These are phyloP conservation scores for Lamprotornis superbus DNA, from an alignment of 2,113 vertebrate genomes.

Conservation along the genomic window DNA sequence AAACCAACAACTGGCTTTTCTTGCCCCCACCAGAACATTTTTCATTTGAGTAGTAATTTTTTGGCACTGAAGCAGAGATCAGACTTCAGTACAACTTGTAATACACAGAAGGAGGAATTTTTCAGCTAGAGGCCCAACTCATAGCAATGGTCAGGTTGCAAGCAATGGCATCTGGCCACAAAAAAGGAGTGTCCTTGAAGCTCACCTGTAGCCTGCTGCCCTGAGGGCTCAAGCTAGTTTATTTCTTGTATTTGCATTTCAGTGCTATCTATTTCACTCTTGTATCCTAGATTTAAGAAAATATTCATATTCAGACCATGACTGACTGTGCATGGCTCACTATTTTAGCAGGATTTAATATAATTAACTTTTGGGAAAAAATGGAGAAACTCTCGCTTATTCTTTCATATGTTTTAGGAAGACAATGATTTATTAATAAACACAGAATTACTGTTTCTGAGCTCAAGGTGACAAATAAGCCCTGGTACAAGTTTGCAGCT, in stretches of 20 bases:
- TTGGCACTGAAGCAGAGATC: background rate
- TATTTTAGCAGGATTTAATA: background rate
- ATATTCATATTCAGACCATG: background rate
- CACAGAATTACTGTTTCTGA: background rate
- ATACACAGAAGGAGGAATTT: background rate
- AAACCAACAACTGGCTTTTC: background rate
- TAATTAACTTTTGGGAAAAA: background rate
- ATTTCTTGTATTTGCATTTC: background rate
- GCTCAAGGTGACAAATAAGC: background rate
- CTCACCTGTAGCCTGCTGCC: background rate
- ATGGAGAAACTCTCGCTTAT: background rate
- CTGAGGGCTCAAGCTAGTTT: background rate
- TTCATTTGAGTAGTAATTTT: background rate
- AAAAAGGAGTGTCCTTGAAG: background rate
- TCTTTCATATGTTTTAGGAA: background rate
- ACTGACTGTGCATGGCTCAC: background rate
- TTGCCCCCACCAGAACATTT: background rate
- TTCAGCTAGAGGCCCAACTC: rapidly evolving
- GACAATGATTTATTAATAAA: background rate
- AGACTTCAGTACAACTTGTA: background rate
- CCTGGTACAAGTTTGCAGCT: background rate
- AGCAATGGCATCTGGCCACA: background rate
- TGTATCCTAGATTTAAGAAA: background rate
- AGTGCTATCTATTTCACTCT: background rate
- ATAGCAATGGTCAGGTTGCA: background rate